phyloP scores from a whole-genome alignment of 2,113 vertebrate genomes.

The Anhinga anhinga region DNA sequence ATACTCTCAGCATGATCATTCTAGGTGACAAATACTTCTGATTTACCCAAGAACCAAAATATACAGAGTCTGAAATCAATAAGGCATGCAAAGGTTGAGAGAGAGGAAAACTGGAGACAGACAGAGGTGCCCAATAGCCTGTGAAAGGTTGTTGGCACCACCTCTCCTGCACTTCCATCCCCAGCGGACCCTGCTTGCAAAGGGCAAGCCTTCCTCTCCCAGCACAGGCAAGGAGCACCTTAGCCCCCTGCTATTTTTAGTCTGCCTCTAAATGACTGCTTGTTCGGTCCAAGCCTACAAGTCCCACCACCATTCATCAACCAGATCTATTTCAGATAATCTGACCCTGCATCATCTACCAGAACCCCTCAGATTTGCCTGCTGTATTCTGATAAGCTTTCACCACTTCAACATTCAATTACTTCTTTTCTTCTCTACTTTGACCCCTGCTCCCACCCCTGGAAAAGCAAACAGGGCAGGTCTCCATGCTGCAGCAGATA shows the following conservation, averaged over 20 bases:
- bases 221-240: background rate
- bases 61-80: slow-evolving; percentile 12
- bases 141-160: background rate
- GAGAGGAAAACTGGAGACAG: background rate
- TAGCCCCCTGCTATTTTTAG: background rate
- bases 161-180: background rate
- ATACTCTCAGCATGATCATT: slow-evolving; percentile 14
- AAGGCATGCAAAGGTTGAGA: background rate
- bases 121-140: background rate
- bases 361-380: background rate
- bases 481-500: background rate
- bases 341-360: fast-evolving
- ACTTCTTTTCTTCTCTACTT: background rate
- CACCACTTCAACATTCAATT: background rate
- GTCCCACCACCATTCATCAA: background rate
- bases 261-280: background rate
- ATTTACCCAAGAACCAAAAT: slow-evolving; percentile 12
- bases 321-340: background rate
- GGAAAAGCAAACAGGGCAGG: background rate
- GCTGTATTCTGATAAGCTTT: background rate
- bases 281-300: background rate
- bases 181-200: background rate
- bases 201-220: background rate
- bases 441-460: background rate
- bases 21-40: slow-evolving; percentile 14